Evolutionary conservation across 2,888 invertebrate genomes (phyloP), one percentile per base, ranked within the genome.

Genomic region (Melieria omissa): DNA sequence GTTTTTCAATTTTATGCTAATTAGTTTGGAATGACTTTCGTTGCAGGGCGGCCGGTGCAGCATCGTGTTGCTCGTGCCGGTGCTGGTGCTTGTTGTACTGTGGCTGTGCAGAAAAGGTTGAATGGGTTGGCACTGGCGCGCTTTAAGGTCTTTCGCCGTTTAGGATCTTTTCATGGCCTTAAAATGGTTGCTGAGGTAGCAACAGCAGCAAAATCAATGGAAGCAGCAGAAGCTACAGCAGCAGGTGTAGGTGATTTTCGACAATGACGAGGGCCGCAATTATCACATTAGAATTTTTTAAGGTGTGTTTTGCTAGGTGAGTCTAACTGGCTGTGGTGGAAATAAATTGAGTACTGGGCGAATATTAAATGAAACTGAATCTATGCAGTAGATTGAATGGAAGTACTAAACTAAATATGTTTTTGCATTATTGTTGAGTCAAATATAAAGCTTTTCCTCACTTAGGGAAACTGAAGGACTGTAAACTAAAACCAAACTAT

Each of bases 1-100:
- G 76, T 84, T 84, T 79, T 84, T 81, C 81, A 84, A 84, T 84
- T 84, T 84, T 84, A 84, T 84, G 84, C 84, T 84, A 84, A 84
- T 84, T 84, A 84, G 82, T 77, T 79, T 77, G 77, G 80, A 83
- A 82, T 78, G 78, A 76, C 67, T 74, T 76, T 75, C 46, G 65
- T 60, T 68, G 70, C 54, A 61, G 60, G 3, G 41, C 58, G 14
- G 42, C 61, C 49, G n/a, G 58, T 44, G 72, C 46, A 46, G 46
- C 61, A 55, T 14, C 66, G 44, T 68, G 58, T 9, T 49, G 29
- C 29, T 29, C 3, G 29, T 29, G 29, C 29, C 29, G 29, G 29
- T 29, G 29, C 29, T 29, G 29, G 29, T 29, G 29, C 29, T 29
- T 29, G 29, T 29, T 29, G 29, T 29, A 29, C 29, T 29, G 29